Conservation (phyloP, 2,888 invertebrate genomes). For the Ommatoiulus sabulosus region DNA sequence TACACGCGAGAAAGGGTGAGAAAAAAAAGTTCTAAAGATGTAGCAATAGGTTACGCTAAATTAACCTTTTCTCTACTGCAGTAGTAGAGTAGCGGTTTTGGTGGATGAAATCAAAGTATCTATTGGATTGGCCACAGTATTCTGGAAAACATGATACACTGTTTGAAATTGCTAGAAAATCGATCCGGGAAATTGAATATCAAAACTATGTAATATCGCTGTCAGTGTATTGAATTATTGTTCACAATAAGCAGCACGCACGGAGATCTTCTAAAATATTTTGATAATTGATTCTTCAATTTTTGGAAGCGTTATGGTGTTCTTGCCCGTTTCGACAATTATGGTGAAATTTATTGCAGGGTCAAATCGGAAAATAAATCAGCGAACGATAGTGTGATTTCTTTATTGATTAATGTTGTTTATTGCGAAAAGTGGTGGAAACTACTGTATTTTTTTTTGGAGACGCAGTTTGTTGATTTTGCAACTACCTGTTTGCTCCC, state of each 20-base stretch:
- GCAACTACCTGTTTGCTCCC: neutral
- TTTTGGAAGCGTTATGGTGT: neutral
- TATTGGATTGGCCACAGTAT: neutral
- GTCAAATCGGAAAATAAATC: neutral
- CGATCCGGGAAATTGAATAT: constrained; percentile 19
- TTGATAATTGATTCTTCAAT: neutral
- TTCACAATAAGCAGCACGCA: neutral
- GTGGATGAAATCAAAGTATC: neutral
- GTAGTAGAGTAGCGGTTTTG: neutral
- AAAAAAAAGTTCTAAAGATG: neutral
- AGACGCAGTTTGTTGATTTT: neutral
- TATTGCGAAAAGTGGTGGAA: neutral
- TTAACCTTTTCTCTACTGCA: neutral
- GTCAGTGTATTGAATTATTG: neutral
- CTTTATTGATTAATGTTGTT: neutral
- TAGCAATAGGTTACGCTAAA: constrained; percentile 21
- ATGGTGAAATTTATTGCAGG: neutral
- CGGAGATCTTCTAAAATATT: neutral
- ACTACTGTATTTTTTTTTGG: neutral
- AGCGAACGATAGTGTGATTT: neutral
- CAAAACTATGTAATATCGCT: neutral
- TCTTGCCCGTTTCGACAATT: neutral
- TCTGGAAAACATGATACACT: neutral
- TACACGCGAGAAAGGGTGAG: neutral
- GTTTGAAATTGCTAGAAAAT: constrained; percentile 1